phyloP scores from a whole-genome alignment of 2,888 invertebrate species.

The Hermaeophaga mercurialis region DNA sequence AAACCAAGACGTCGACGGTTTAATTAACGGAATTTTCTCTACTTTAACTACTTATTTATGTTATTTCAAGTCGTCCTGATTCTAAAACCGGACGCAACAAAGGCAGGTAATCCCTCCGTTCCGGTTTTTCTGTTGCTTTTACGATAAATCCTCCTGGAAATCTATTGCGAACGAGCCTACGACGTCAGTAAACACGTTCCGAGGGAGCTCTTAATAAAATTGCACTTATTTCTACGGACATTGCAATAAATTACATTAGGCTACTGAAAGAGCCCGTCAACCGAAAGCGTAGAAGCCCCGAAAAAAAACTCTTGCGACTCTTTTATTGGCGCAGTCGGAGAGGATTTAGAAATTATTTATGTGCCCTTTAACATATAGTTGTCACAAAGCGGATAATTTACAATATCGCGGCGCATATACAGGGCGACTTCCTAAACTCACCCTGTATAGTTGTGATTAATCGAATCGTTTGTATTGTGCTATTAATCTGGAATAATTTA shows the following conservation, averaged over 20 bases:
- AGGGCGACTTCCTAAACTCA: no score
- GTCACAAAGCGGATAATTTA: no score
- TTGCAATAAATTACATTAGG: slow-evolving; percentile 12
- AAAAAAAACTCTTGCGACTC: slow-evolving; percentile 4
- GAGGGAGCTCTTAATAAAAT: slow-evolving; percentile 21
- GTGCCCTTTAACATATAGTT: no score
- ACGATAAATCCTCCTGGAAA: slow-evolving; percentile 3
- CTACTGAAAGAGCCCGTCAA: not conserved
- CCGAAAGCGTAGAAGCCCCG: not conserved
- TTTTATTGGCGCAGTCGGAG: no score
- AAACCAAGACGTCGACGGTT: no score
- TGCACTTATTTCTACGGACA: slow-evolving; percentile 16
- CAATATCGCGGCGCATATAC: no score
- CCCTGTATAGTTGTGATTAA: no score
- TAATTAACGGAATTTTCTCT: no score
- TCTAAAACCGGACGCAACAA: no score
- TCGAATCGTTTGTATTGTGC: not conserved
- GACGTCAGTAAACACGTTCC: slow-evolving; percentile 17
- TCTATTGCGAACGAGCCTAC: slow-evolving; percentile 6
- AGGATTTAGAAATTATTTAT: slow-evolving; percentile 11
- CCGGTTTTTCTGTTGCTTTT: not conserved
- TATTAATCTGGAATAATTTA: not conserved
- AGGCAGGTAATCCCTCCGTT: no score
- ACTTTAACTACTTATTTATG: no score
- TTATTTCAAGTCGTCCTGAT: no score